Evolutionary conservation across 1,140 invertebrate species (phyloP).

Genomic region (Steinernema feltiae): DNA sequence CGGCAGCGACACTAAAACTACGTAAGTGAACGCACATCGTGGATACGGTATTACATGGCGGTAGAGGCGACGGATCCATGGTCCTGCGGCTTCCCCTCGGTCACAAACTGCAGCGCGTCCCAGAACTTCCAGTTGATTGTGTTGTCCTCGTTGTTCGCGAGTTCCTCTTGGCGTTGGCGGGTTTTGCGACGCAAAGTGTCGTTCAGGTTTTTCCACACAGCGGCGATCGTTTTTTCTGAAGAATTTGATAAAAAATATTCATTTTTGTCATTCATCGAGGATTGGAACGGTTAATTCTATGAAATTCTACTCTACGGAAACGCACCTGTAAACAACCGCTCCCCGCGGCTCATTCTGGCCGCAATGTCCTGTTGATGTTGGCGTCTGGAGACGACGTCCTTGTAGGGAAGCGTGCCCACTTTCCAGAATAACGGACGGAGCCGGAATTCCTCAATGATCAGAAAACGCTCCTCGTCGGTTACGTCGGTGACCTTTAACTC

Average conservation of each 20-base stretch:
- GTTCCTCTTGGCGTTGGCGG: constrained; percentile 1
- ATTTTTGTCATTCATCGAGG: neutral
- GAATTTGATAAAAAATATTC: neutral
- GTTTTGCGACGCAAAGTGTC: constrained; percentile 10
- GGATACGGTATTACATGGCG: neutral
- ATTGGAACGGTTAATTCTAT: neutral
- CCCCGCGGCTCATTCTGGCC: neutral
- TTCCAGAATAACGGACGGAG: neutral
- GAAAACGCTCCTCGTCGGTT: neutral
- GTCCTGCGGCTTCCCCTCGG: neutral
- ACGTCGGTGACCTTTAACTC: neutral
- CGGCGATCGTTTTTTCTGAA: neutral
- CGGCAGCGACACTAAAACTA: neutral
- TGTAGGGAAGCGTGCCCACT: neutral
- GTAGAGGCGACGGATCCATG: neutral
- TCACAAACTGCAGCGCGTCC: neutral
- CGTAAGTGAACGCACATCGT: neutral
- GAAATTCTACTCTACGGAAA: neutral
- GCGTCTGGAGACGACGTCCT: constrained; percentile 1
- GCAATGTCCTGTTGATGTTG: constrained; percentile 9
- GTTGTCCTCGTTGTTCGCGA: constrained; percentile 7
- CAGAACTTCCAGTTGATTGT: constrained; percentile 3
- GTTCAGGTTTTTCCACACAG: constrained; percentile 6
- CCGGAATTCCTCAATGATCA: neutral
- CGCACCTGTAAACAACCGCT: neutral